Base-by-base conservation (phyloP, 2,797 vertebrate species). In the Vireo griseus region DNA sequence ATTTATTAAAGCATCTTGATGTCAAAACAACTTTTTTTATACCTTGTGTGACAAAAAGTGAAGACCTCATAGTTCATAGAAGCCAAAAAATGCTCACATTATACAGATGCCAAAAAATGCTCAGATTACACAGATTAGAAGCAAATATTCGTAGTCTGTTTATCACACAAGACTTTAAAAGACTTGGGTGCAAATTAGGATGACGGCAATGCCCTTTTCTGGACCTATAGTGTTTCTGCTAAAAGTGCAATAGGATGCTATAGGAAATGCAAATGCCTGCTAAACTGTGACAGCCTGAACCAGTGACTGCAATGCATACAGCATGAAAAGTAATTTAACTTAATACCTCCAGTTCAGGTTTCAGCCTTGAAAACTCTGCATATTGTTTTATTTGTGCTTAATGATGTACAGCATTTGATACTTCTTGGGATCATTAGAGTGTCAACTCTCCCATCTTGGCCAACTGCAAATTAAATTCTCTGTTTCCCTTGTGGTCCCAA, bases 401-500 rank as follows among this genome's bases (percentile, higher is more conserved):
- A 88, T 2, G 5, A 68, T 58, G 57, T 29, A 83, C 26, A 65
- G 69, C 76, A 91, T 65, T 68, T 48, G 85, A 91, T 94, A 69
- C 72, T 87, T 92, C 65, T 33, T 13, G 66, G 66, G 84, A 95
- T 75, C 67, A 33, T 84, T 86, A 80, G 69, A 77, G 73, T 55
- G 81, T 91, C 75, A 94, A 76, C 52, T 90, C 26, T 72, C 54
- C 28, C 79, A 31, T 86, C 35, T 52, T 88, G 90, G 85, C 87
- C 95, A 96, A 92, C 35, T 87, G 72, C 65, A 92, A 89, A 96
- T 94, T 81, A 69, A 95, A 83, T 94, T 95, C 57, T 75, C 55
- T 59, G 28, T 86, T 94, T 94, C 35, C 76, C 73, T 73, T 90
- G 73, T 61, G 80, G 75, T 84, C 85, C 77, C 78, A 92, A 37